These are phyloP conservation scores for Philhelius pedissequus DNA, from an alignment of 2,888 invertebrate species.

Conservation along the genomic window DNA sequence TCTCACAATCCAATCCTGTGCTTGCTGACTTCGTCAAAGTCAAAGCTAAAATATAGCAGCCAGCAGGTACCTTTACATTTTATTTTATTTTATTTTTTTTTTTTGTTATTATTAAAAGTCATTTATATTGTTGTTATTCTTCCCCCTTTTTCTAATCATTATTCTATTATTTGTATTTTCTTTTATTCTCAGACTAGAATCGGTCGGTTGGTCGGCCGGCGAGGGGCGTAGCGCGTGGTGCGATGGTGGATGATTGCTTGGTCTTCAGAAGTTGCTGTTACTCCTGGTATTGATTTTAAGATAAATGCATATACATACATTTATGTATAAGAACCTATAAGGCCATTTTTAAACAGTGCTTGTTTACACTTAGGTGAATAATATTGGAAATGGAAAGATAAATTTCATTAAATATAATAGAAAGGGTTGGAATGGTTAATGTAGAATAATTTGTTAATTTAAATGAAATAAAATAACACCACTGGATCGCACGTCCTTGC, in stretches of 20 bases:
- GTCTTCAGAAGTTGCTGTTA: background rate
- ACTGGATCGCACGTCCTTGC: no score
- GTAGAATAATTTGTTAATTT: background rate
- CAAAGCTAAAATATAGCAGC: conserved; percentile 6
- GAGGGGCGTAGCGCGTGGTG: background rate
- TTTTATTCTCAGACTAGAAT: background rate
- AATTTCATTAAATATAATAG: background rate
- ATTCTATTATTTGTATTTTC: conserved; percentile 49
- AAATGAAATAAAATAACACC: no score
- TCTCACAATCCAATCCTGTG: background rate
- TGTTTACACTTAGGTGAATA: background rate
- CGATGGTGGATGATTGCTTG: background rate
- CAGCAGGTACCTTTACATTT: conserved; percentile 18
- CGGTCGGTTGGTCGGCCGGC: no score
- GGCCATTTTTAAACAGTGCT: background rate
- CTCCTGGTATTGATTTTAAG: background rate
- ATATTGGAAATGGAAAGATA: background rate
- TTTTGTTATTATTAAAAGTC: conserved; percentile 11
- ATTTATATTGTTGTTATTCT: conserved; percentile 33
- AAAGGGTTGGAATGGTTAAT: background rate
- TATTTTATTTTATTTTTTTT: conserved; percentile 1
- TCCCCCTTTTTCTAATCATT: conserved; percentile 55
- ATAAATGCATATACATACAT: conserved; percentile 5
- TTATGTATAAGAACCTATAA: conserved; percentile 30
- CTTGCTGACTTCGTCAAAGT: conserved; percentile 3